Evolutionary conservation across 2,113 vertebrate species (phyloP).

Genomic region (Xyrauchen texanus): DNA sequence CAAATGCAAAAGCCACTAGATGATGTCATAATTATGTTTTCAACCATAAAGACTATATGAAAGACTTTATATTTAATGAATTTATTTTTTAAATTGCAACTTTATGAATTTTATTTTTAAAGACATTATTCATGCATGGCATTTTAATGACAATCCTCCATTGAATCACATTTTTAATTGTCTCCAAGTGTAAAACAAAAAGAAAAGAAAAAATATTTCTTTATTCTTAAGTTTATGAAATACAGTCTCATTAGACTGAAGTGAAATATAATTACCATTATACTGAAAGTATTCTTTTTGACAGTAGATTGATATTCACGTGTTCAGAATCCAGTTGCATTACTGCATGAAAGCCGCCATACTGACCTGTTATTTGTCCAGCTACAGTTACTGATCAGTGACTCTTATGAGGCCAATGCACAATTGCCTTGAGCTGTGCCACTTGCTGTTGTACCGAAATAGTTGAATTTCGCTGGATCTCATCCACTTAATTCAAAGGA

Average conservation of each 20-base stretch:
- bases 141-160: too few species aligned
- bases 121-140: too few species aligned
- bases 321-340: not conserved
- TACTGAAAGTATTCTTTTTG: not conserved
- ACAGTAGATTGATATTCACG: not conserved
- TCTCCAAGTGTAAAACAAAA: not conserved
- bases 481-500: slow-evolving; percentile 3
- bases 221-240: not conserved
- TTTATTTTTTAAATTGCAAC: too few species aligned
- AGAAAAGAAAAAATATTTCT: not conserved
- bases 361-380: not conserved
- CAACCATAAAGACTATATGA: too few species aligned
- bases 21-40: too few species aligned
- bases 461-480: not conserved
- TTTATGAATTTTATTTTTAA: too few species aligned
- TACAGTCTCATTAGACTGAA: slow-evolving; percentile 15
- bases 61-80: too few species aligned
- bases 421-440: not conserved
- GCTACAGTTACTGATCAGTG: slow-evolving; percentile 6
- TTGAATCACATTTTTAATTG: not conserved
- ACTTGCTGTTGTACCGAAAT: not conserved
- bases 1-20: too few species aligned
- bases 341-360: not conserved
- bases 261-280: not conserved
- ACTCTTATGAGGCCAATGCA: not conserved